Conservation (phyloP, 2,797 vertebrate species). For the Setipinna tenuifilis region DNA sequence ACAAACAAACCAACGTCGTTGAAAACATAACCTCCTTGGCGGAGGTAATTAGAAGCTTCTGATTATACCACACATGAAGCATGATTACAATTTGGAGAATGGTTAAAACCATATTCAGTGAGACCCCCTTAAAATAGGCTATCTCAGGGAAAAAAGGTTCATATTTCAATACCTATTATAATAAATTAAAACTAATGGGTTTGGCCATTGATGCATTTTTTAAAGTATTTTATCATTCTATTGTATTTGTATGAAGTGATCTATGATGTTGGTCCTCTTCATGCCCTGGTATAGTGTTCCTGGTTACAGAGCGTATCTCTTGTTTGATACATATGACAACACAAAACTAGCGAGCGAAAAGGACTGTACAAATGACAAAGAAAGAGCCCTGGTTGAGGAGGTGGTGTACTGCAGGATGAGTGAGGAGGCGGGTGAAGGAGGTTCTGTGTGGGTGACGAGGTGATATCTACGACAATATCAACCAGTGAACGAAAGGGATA, state of each 20-base stretch:
- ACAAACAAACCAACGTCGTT: too few species aligned
- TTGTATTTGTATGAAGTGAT: not conserved
- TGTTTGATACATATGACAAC: not conserved
- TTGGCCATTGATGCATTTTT: not conserved
- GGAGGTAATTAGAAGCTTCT: slow-evolving; percentile 92
- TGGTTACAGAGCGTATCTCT: not conserved
- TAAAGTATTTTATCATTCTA: not conserved
- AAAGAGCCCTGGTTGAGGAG: not conserved
- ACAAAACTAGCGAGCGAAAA: not conserved
- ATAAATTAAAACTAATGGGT: not conserved
- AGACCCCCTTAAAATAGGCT: slow-evolving; percentile 90
- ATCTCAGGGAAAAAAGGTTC: slow-evolving; percentile 38
- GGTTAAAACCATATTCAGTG: slow-evolving; percentile 99
- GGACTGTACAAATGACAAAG: not conserved
- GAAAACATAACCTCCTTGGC: too few species aligned
- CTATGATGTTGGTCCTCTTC: not conserved
- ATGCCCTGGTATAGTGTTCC: not conserved
- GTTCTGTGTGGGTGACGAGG: too few species aligned
- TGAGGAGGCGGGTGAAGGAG: too few species aligned
- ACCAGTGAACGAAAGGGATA: too few species aligned
- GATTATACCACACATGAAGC: slow-evolving; percentile 88
- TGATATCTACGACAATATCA: too few species aligned
- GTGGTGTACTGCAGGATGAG: not conserved
- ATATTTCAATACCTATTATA: not conserved
- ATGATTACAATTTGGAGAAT: slow-evolving; percentile 98